Evolutionary conservation across 2,797 vertebrate genomes (phyloP), one percentile per base, ranked within the genome.

Genomic region (Tolypeutes matacus): DNA sequence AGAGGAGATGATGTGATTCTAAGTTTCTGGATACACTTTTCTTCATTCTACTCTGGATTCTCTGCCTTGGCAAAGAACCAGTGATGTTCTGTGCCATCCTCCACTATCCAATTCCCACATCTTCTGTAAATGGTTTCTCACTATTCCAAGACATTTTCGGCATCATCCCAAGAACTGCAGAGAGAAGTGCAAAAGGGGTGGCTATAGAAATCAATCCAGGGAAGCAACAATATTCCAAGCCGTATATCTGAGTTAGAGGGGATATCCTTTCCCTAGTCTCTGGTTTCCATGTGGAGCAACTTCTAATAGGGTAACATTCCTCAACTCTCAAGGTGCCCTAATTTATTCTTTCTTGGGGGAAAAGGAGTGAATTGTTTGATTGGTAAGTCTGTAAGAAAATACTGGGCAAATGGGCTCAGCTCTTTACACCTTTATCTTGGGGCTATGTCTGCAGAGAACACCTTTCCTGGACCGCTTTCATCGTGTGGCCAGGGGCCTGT

Each of bases 1-100:
- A 77, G 4, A 31, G 9, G 18, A 34, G 8, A 7, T 51, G 34
- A 1, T 36, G 25, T 64, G 23, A 86, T n/a, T 80, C 17, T 72
- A 62, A 25, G 42, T 73, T 89, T 86, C 89, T 49, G 13, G 46
- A 39, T 76, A 86, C 56, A n/a, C 27, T 84, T 42, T 94, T 62
- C 13, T 56, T 75, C 60, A 67, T 36, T 36, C 36, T 34, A 15
- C 8, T 85, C 53, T 34, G 20, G 56, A 89, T 67, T 58, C 42
- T 73, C 70, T 83, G 72, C 31, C 56, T 46, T 86, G 34, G 21
- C 53, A 34, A 60, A 78, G 69, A 89, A 42, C 21, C 31, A 39
- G 62, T 65, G n/a, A 13, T 18, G 27, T 73, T 14, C 70, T 20
- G 4, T 20, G 42, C 62, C n/a, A 36, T 39, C 75, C 53, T 56